Evolutionary conservation across 2,888 invertebrate species (phyloP).

Genomic region (Spilarctia lutea): DNA sequence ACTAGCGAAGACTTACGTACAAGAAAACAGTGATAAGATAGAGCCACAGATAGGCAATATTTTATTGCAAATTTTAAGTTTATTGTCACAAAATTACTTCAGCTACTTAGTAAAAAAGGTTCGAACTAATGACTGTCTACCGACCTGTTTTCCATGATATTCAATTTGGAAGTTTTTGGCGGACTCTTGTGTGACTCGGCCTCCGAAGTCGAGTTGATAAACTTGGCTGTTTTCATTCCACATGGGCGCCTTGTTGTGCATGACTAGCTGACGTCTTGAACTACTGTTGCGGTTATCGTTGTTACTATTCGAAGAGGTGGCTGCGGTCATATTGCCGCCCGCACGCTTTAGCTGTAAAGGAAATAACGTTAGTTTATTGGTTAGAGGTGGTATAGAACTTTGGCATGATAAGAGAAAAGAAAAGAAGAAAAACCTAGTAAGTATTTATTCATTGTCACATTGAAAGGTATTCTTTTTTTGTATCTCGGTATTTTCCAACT

Average conservation of each 20-base stretch:
- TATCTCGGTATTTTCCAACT: no score
- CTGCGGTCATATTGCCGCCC: conserved; percentile 66
- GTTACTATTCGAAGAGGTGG: conserved; percentile 23
- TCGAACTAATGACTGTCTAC: background rate
- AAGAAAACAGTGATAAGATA: background rate
- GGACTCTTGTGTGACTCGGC: conserved; percentile 99
- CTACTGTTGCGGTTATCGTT: conserved; percentile 41
- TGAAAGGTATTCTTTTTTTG: no score
- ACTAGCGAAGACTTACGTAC: background rate
- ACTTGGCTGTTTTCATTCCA: conserved; percentile 99
- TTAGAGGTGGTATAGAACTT: background rate
- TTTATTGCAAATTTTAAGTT: background rate
- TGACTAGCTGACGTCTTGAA: conserved; percentile 92
- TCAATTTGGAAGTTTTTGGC: conserved; percentile 99
- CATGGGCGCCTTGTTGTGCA: conserved; percentile 99
- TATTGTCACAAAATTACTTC: background rate
- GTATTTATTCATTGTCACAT: no score
- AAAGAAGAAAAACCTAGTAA: no score
- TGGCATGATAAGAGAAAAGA: no score
- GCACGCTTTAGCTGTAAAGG: conserved; percentile 89
- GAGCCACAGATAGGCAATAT: background rate
- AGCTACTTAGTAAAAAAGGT: background rate
- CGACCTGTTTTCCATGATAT: conserved; percentile 97
- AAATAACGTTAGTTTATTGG: background rate
- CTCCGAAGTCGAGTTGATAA: conserved; percentile 99